These are phyloP conservation scores for Orycteropus afer DNA, from an alignment of 2,113 vertebrate species.

Conservation along the genomic window DNA sequence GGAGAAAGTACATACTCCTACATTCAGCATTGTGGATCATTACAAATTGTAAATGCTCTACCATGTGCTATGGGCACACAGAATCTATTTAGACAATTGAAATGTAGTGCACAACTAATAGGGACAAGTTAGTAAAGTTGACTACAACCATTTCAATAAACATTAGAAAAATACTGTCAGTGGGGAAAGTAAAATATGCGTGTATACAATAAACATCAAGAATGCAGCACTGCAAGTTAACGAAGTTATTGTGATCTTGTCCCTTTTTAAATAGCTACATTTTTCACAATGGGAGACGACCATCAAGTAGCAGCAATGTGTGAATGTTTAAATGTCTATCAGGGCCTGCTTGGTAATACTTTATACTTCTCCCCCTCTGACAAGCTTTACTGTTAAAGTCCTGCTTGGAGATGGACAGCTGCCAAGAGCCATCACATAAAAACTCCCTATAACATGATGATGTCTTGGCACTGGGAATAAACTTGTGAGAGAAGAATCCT, in stretches of 20 bases:
- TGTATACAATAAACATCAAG: background rate
- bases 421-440: constrained; percentile 47
- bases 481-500: constrained; percentile 13
- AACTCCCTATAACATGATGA: background rate
- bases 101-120: background rate
- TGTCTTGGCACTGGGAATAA: constrained; percentile 19
- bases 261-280: constrained; percentile 53
- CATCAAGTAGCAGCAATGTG: background rate
- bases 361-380: constrained; percentile 54
- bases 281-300: constrained; percentile 43
- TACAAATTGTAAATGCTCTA: constrained; percentile 13
- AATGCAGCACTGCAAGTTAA: background rate
- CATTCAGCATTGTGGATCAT: background rate
- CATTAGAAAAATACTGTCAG: background rate
- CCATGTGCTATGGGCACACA: background rate
- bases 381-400: constrained; percentile 31
- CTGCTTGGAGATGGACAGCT: constrained; percentile 59
- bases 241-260: background rate
- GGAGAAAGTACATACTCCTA: background rate
- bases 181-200: background rate
- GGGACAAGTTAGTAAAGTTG: background rate
- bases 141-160: background rate
- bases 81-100: background rate
- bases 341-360: constrained; percentile 21
- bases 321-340: constrained; percentile 37